These are phyloP conservation scores for Oreochromis mossambicus DNA, from an alignment of 2,797 vertebrate genomes.

Conservation along the genomic window DNA sequence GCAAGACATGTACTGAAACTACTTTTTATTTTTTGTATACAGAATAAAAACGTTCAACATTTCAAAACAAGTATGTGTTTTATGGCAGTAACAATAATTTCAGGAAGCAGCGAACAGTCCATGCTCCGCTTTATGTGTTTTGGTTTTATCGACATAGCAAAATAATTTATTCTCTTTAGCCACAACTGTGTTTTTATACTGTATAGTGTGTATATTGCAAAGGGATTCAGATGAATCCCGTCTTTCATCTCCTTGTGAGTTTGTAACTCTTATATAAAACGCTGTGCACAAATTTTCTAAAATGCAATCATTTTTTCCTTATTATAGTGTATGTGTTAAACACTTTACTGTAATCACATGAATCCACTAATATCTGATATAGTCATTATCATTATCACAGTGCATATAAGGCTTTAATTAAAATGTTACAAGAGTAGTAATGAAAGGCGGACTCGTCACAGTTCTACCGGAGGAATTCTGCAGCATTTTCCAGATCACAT, in stretches of 20 bases:
- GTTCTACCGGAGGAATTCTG: slow-evolving; percentile 12
- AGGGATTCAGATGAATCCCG: not conserved
- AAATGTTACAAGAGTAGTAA: not conserved
- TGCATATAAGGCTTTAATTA: not conserved
- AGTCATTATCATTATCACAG: not conserved
- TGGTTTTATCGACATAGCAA: slow-evolving; percentile 30
- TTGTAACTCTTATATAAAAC: not conserved
- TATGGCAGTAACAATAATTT: slow-evolving; percentile 17
- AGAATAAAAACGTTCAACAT: slow-evolving; percentile 43
- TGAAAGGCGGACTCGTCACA: slow-evolving; percentile 2
- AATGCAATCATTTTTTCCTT: not conserved
- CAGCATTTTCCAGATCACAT: slow-evolving; percentile 6
- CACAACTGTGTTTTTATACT: not conserved
- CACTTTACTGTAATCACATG: not conserved
- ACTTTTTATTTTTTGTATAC: slow-evolving; percentile 54
- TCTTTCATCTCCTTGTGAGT: not conserved
- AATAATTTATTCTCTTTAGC: slow-evolving; percentile 18
- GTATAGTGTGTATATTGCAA: slow-evolving; percentile 20
- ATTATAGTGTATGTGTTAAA: not conserved
- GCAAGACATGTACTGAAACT: slow-evolving; percentile 23
- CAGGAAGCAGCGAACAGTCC: not conserved
- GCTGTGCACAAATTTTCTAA: not conserved
- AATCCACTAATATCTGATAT: not conserved
- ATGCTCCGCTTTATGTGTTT: slow-evolving; percentile 1
- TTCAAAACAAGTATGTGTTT: slow-evolving; percentile 28